Percentiles rank a stretch among this genome's conserved stretches.
Evolutionary conservation across 2,888 invertebrate species (phyloP).

Genomic region (Euplexia lucipara): DNA sequence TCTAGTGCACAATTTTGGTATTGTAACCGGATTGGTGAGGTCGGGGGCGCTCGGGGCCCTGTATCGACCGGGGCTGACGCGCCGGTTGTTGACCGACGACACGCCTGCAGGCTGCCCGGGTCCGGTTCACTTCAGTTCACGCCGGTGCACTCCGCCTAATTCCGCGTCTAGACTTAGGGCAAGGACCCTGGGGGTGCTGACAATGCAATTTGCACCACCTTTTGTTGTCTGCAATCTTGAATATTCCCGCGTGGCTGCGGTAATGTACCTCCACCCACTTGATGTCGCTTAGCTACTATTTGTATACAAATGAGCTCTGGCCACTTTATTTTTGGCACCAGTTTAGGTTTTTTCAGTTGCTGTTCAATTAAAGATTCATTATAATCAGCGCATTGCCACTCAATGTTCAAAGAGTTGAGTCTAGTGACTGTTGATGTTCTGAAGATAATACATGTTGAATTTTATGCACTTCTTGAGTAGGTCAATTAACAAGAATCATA

Average conservation of each 20-base stretch:
- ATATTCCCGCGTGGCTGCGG: conserved; percentile 26
- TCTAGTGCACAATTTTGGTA: conserved; percentile 35
- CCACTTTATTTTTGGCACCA: conserved; percentile 46
- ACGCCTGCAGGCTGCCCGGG: conserved; percentile 51
- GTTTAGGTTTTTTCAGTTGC: conserved; percentile 35
- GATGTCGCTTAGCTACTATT: conserved; percentile 27
- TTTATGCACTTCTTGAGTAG: conserved; percentile 3
- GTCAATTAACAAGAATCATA: conserved; percentile 4
- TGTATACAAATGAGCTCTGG: conserved; percentile 21
- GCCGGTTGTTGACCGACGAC: conserved; percentile 72
- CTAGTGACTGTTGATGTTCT: conserved; percentile 6
- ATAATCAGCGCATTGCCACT: conserved; percentile 20
- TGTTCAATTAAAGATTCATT: conserved; percentile 34
- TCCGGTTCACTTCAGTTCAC: conserved; percentile 58
- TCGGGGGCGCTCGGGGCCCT: conserved; percentile 35
- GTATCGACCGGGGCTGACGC: conserved; percentile 66
- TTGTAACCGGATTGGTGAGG: conserved; percentile 37
- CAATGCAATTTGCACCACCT: conserved; percentile 64
- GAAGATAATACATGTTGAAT: not conserved
- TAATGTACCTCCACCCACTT: conserved; percentile 30
- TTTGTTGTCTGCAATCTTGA: conserved; percentile 68
- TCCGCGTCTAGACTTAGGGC: conserved; percentile 77
- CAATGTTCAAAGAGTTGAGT: conserved; percentile 6
- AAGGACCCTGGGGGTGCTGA: conserved; percentile 68
- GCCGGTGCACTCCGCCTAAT: conserved; percentile 65